Conservation (phyloP, 2,888 invertebrate genomes). For the Drosophila melanocephala region DNA sequence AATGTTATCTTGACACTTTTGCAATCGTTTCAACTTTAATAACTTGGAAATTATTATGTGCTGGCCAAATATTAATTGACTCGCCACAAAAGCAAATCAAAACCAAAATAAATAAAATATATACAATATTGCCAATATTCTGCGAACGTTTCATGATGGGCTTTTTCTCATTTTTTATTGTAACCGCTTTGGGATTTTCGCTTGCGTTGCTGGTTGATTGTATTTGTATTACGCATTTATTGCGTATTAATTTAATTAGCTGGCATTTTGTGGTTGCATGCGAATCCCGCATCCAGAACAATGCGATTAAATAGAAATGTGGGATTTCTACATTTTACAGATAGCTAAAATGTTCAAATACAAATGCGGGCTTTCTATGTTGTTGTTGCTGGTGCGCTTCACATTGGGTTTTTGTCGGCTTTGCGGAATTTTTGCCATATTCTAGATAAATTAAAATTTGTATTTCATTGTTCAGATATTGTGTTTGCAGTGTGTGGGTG, state of each 20-base stretch:
- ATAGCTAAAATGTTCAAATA: constrained; percentile 50
- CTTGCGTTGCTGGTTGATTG: constrained; percentile 20
- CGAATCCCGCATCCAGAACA: constrained; percentile 40
- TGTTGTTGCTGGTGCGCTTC: constrained; percentile 37
- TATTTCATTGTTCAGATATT: constrained; percentile 47
- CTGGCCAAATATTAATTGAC: constrained; percentile 63
- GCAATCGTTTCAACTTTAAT: constrained; percentile 51
- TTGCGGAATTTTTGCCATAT: constrained; percentile 63
- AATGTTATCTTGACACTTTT: constrained; percentile 47
- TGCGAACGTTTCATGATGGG: constrained; percentile 12
- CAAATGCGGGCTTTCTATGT: constrained; percentile 58
- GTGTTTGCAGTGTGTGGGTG: neutral
- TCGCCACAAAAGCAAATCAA: constrained; percentile 44
- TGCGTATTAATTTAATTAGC: constrained; percentile 78
- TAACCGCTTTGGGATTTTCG: constrained; percentile 16
- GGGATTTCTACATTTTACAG: constrained; percentile 30
- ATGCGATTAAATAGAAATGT: constrained; percentile 68
- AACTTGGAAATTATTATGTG: constrained; percentile 57
- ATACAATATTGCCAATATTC: constrained; percentile 10
- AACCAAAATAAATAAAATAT: constrained; percentile 16
- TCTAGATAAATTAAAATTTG: constrained; percentile 72
- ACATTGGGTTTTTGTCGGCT: constrained; percentile 46
- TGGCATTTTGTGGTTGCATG: constrained; percentile 67
- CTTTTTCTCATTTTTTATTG: constrained; percentile 2
- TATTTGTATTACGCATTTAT: constrained; percentile 58